Conservation (phyloP, 1,140 invertebrate genomes). For the Paraescarpia echinospica region DNA sequence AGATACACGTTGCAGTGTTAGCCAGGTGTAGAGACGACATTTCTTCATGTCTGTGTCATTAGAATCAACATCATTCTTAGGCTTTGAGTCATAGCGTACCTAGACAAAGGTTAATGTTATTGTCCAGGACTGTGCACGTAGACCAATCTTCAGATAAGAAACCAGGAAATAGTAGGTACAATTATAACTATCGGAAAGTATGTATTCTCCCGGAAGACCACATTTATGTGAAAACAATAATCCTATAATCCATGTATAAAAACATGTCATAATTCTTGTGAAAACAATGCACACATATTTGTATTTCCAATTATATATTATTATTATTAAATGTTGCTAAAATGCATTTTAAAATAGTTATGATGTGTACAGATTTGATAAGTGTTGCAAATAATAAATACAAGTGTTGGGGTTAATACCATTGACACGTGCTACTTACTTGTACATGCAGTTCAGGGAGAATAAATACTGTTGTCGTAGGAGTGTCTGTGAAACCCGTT, state of each 20-base stretch:
- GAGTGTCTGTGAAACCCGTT: not conserved
- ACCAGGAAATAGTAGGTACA: too few species aligned
- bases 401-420: not conserved
- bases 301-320: not conserved
- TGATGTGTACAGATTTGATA: not conserved
- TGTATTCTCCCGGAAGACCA: not conserved
- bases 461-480: not conserved
- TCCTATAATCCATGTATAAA: not conserved
- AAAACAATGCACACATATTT: not conserved
- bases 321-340: not conserved
- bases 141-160: too few species aligned
- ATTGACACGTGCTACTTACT: not conserved
- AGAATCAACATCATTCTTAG: not conserved
- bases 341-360: not conserved
- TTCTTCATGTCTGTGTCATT: not conserved
- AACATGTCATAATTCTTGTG: not conserved
- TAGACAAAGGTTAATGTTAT: not conserved
- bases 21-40: constrained; percentile 81
- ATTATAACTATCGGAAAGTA: too few species aligned
- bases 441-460: not conserved
- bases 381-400: not conserved
- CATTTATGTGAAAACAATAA: not conserved
- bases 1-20: constrained; percentile 85
- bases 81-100: not conserved
- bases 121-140: not conserved